These are phyloP conservation scores for Onychorhynchus coronatus DNA, from an alignment of 2,113 vertebrate genomes.

Conservation along the genomic window DNA sequence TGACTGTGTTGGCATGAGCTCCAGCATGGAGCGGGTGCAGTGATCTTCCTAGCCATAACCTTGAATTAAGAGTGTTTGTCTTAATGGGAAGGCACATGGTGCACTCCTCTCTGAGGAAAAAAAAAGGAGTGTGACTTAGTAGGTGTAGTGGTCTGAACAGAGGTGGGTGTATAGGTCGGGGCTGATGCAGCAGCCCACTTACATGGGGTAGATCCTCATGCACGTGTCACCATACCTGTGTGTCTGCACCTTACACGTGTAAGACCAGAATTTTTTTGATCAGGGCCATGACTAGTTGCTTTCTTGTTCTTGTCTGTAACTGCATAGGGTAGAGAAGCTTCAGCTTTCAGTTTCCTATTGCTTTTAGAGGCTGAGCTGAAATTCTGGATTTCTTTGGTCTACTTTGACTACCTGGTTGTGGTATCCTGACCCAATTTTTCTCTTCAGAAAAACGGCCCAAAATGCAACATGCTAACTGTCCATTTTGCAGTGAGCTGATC, in stretches of 20 bases:
- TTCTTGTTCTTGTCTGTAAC: not conserved
- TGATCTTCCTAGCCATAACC: not conserved
- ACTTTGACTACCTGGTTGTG: not conserved
- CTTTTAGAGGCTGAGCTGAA: not conserved
- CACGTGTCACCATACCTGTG: not conserved
- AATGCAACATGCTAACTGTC: not conserved
- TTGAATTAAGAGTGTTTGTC: not conserved
- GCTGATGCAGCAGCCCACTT: not conserved
- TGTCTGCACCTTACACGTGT: fast-evolving
- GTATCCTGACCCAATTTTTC: not conserved
- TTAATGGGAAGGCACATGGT: not conserved
- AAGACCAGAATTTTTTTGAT: not conserved
- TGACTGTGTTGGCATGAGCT: not conserved
- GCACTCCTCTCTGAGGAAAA: not conserved
- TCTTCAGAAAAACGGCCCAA: not conserved
- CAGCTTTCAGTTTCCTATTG: not conserved
- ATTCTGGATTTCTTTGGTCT: not conserved
- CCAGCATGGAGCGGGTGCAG: not conserved
- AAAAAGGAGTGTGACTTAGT: not conserved
- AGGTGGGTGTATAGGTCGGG: not conserved
- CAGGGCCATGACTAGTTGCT: not conserved
- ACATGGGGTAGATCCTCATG: not conserved
- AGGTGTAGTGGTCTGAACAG: not conserved
- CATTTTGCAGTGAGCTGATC: not conserved
- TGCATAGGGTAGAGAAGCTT: not conserved